Conservation (phyloP, 1,140 invertebrate genomes). For the Temnothorax longispinosus region DNA sequence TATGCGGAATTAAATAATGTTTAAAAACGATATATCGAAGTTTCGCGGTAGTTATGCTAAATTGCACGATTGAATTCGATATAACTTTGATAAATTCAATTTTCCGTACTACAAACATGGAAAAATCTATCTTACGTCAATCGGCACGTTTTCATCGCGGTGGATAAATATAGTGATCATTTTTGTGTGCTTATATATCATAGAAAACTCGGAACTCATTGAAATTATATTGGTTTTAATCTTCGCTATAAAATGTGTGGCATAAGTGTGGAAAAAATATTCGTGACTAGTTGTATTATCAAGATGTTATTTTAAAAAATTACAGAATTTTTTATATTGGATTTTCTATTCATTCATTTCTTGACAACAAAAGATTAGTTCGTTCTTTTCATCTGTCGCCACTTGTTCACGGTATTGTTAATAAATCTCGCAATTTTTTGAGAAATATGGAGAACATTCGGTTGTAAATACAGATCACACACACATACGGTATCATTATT, state of each 20-base stretch:
- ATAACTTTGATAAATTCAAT: constrained; percentile 41
- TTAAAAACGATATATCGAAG: not conserved
- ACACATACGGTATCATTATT: constrained; percentile 50
- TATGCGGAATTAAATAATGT: constrained; percentile 1
- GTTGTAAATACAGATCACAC: constrained; percentile 73
- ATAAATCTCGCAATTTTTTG: not conserved
- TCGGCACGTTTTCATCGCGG: constrained; percentile 50
- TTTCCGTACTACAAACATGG: constrained; percentile 17
- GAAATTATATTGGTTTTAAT: constrained; percentile 41
- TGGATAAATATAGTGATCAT: constrained; percentile 30
- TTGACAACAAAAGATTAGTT: not conserved
- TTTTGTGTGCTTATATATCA: not conserved
- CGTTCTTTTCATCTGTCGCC: not conserved
- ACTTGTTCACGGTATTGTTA: not conserved
- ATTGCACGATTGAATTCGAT: constrained; percentile 38
- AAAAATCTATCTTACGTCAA: constrained; percentile 12
- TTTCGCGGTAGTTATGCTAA: constrained; percentile 11
- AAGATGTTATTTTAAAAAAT: constrained; percentile 8
- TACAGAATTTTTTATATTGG: not conserved
- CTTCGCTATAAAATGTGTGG: not conserved
- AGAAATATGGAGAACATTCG: not conserved
- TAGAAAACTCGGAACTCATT: not conserved
- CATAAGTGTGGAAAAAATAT: not conserved
- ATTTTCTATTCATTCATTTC: not conserved
- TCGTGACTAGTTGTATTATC: constrained; percentile 64